Percentiles rank a stretch among this genome's conserved stretches.
Conservation (phyloP, 2,797 vertebrate genomes). For the Myoxocephalus aenaeus region DNA sequence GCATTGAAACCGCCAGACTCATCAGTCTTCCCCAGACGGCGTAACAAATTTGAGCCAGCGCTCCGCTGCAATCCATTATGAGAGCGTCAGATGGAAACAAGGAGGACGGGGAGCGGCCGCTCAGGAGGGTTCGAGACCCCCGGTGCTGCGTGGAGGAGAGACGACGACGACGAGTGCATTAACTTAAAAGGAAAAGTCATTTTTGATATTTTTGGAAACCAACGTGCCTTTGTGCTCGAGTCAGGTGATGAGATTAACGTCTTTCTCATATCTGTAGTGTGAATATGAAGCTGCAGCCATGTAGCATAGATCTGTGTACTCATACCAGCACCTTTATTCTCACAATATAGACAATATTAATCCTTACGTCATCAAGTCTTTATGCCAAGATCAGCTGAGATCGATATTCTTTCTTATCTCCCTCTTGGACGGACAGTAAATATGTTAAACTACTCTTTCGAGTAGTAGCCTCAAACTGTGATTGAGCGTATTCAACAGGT, state of each 20-base stretch:
- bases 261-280: background rate
- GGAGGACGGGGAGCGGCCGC: slow-evolving; percentile 13
- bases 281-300: background rate
- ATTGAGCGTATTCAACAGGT: background rate
- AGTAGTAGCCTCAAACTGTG: background rate
- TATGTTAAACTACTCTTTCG: too few species aligned
- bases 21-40: slow-evolving; percentile 66
- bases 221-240: background rate
- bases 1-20: slow-evolving; percentile 44
- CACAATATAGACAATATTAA: too few species aligned
- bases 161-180: too few species aligned
- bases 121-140: slow-evolving; percentile 8
- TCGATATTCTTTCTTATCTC: background rate
- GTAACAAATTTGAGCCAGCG: slow-evolving; percentile 51
- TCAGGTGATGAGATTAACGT: background rate
- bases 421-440: background rate
- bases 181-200: background rate
- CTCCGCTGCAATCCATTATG: slow-evolving; percentile 51
- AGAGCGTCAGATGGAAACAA: slow-evolving; percentile 52
- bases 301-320: too few species aligned
- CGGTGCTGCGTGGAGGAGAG: background rate
- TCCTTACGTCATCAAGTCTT: background rate
- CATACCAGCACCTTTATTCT: too few species aligned
- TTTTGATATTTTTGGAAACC: background rate
- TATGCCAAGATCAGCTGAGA: background rate